phyloP scores from a whole-genome alignment of 2,113 vertebrate species.

The Plecotus auritus region DNA sequence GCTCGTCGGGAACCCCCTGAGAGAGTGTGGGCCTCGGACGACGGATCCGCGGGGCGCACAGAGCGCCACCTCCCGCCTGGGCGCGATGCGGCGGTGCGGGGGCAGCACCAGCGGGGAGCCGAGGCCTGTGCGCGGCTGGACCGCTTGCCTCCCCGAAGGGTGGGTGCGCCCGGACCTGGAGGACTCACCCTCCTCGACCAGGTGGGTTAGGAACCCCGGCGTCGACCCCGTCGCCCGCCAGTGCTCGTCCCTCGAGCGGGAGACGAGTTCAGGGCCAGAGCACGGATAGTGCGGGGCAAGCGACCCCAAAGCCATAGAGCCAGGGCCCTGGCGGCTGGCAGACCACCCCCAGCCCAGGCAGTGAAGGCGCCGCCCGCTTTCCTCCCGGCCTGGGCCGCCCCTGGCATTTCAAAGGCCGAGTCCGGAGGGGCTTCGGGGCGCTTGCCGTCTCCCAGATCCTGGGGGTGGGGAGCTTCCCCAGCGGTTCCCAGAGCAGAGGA shows the following conservation, averaged over 20 bases:
- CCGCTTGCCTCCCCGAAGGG: background rate
- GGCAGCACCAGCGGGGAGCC: background rate
- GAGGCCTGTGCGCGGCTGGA: background rate
- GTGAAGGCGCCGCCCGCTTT: background rate
- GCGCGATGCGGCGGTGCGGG: background rate
- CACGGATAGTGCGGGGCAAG: background rate
- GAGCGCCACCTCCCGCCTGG: slow-evolving; percentile 64
- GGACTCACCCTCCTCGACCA: background rate
- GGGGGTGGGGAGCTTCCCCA: background rate
- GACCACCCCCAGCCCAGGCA: background rate
- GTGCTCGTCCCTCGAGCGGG: background rate
- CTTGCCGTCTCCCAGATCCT: background rate
- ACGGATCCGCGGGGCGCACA: background rate
- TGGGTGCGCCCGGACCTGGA: background rate
- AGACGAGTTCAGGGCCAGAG: background rate
- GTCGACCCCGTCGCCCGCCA: background rate
- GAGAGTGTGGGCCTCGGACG: background rate
- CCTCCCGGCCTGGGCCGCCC: background rate
- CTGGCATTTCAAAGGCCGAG: slow-evolving; percentile 46
- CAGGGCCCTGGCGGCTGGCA: background rate
- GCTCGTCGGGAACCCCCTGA: background rate
- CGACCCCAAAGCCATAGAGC: background rate
- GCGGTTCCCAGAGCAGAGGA: background rate
- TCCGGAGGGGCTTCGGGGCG: background rate
- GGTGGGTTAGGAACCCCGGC: background rate